Percentiles rank a stretch among this genome's conserved stretches.
phyloP scores from a whole-genome alignment of 2,113 vertebrate genomes.

The Coryphaenoides rupestris region DNA sequence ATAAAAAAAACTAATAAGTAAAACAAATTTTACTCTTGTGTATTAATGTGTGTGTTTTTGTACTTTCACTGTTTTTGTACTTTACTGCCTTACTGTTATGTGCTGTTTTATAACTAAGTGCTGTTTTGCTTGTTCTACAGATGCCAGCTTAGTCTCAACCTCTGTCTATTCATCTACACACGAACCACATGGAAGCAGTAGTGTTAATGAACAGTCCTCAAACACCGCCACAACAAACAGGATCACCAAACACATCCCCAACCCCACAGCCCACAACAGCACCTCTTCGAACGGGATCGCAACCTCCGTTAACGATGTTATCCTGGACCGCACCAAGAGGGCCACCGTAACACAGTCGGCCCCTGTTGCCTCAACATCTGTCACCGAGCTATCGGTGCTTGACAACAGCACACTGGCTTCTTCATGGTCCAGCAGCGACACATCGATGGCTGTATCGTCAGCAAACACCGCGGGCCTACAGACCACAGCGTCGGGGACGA shows the following conservation, averaged over 20 bases:
- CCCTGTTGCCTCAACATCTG: background rate
- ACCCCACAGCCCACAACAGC: background rate
- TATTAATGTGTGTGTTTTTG: background rate
- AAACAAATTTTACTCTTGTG: background rate
- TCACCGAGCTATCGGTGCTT: background rate
- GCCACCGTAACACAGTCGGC: background rate
- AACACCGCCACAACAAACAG: background rate
- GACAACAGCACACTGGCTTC: background rate
- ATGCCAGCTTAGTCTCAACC: conserved; percentile 19
- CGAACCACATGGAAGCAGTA: conserved; percentile 8
- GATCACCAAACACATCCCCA: background rate
- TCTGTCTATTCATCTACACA: conserved; percentile 20
- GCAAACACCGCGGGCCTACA: background rate
- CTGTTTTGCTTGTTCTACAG: conserved; percentile 35
- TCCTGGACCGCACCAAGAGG: conserved; percentile 21
- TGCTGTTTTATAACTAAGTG: no score
- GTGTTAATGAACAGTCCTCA: background rate
- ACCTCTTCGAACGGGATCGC: background rate
- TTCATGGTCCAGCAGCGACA: background rate
- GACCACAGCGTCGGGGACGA: background rate
- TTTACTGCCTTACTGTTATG: background rate
- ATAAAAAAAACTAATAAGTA: no score
- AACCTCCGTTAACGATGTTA: background rate
- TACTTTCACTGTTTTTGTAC: background rate
- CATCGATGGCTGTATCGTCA: background rate